Percentiles rank a stretch among this genome's conserved stretches.
phyloP scores from a whole-genome alignment of 1,140 invertebrate species.

The Solenopsis fugax region DNA sequence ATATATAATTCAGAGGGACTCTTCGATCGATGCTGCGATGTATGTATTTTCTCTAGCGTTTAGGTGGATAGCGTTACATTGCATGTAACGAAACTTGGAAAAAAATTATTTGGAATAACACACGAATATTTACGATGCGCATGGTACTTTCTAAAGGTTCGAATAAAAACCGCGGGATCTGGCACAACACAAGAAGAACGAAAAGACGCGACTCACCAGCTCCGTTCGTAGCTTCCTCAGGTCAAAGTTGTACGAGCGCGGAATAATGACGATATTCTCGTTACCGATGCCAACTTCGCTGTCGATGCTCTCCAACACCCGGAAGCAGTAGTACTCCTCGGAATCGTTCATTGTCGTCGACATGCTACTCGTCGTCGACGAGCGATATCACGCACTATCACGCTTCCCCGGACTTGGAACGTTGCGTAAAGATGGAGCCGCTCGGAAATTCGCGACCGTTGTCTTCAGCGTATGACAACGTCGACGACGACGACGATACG shows the following conservation, averaged over 20 bases:
- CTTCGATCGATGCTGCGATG: no score
- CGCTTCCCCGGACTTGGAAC: background rate
- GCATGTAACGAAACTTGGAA: background rate
- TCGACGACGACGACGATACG: no score
- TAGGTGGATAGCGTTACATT: background rate
- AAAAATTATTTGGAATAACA: background rate
- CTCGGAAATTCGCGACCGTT: background rate
- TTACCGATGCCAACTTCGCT: background rate
- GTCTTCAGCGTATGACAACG: no score
- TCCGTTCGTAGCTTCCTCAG: background rate
- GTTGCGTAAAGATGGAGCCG: conserved; percentile 28
- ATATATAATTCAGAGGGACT: background rate
- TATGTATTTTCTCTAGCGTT: background rate
- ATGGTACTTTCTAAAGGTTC: background rate
- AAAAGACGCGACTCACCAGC: background rate
- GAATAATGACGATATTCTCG: background rate
- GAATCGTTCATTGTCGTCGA: background rate
- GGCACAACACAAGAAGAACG: no score
- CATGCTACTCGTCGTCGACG: background rate
- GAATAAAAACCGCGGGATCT: no score
- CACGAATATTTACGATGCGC: background rate
- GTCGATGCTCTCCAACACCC: background rate
- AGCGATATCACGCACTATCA: background rate
- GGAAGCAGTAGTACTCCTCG: background rate
- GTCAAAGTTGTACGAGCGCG: background rate